phyloP scores from a whole-genome alignment of 2,888 invertebrate genomes.

The Epinotia bilunana region DNA sequence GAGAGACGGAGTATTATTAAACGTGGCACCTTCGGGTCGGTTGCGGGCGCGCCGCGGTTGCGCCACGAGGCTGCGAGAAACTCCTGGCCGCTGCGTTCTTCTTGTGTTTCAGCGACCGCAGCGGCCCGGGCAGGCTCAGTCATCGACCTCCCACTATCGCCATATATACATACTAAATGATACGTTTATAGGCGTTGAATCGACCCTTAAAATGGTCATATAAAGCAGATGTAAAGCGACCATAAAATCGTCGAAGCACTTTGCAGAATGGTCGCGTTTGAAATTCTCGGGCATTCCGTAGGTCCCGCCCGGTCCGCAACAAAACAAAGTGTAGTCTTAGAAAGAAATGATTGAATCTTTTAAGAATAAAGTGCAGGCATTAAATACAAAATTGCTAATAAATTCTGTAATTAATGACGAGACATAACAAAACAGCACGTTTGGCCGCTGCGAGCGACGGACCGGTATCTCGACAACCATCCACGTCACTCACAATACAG shows the following conservation, averaged over 20 bases:
- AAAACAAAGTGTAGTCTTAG: conserved; percentile 13
- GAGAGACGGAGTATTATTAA: conserved; percentile 29
- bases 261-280: conserved; percentile 64
- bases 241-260: conserved; percentile 69
- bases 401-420: conserved; percentile 39
- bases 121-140: conserved; percentile 62
- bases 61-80: conserved; percentile 54
- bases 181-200: conserved; percentile 76
- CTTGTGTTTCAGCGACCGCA: conserved; percentile 78
- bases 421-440: conserved; percentile 30
- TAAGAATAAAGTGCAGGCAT: conserved; percentile 28
- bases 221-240: conserved; percentile 70
- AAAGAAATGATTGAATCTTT: conserved; percentile 29
- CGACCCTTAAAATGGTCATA: conserved; percentile 67
- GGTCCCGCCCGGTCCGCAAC: conserved; percentile 1
- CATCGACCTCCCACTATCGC: conserved; percentile 72
- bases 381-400: conserved; percentile 38
- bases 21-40: conserved; percentile 2
- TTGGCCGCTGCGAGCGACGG: conserved; percentile 22
- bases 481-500: conserved; percentile 39
- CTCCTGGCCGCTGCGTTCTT: conserved; percentile 66
- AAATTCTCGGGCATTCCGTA: conserved; percentile 38
- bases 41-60: conserved; percentile 53
- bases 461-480: conserved; percentile 36
- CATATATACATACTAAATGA: conserved; percentile 60